Base-by-base conservation (phyloP, 53 echinoderm and acorn worm species). In the Temnopleurus reevesii region DNA sequence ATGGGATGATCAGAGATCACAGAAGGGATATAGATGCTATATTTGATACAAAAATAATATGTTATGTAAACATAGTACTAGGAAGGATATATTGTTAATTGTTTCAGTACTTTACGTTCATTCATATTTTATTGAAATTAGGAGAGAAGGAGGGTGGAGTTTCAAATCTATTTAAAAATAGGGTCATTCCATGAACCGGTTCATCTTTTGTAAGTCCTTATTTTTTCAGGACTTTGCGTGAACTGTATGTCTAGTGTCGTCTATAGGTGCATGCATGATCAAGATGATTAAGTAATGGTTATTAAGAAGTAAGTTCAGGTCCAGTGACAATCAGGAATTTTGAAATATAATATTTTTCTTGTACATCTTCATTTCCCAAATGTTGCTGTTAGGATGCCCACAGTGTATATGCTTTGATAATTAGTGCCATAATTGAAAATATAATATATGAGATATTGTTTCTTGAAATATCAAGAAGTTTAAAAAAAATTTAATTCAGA, bases 1-100 rank as follows among this genome's bases (percentile, higher is more conserved):
- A 77, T 98, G 99, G 99, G 90, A 90, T 33, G 97, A 97, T 49
- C 97, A 97, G 36, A 81, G 83, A 33, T 91, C 86, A 13, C 44
- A 33, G 26, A 92, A 92, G 13, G 53, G 64, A 19, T 84, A 80
- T n/a, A 61, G 81, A 30, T 92, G 86, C 59, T 91, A 83, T 55
- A 56, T 54, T 33, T 83, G 55, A 83, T 83, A 49, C 43, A 76
- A 2, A 79, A 41, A 49, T 49, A 13, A 49, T 28, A 79, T 47
- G 5, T 13, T n/a, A 0, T 71, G 41, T 71, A 71, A 21, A 71
- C 12, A 49, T 17, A 49, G 49, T 71, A 43, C 38, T 71, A 21
- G 41, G 21, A 71, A 71, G 23, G 36, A 5, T 5, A 71, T 5
- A 31, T 15, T 71, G 19, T 66, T 5, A 41, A 41, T 36, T 2